A percentile compares a stretch with the other conserved stretches of the same genome.
Conservation (phyloP, 2,113 vertebrate genomes). For the Tapirus terrestris region DNA sequence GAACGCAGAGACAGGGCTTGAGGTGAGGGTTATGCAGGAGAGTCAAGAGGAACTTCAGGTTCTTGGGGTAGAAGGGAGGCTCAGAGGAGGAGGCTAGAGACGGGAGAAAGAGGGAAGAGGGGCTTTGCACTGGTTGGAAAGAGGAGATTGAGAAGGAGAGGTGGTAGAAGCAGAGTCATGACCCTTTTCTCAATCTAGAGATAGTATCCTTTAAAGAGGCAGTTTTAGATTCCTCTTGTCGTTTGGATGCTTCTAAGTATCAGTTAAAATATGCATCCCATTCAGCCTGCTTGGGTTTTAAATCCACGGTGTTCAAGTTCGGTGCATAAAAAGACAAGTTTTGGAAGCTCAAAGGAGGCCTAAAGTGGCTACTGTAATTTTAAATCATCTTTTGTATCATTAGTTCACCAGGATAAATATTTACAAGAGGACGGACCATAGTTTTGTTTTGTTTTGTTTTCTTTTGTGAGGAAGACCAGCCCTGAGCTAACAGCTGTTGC, state of each 20-base stretch:
- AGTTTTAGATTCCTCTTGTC: neutral
- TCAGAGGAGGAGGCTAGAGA: neutral
- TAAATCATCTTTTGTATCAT: neutral
- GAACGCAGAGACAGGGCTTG: neutral
- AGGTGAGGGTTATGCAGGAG: neutral
- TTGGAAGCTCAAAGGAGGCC: neutral
- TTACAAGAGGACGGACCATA: neutral
- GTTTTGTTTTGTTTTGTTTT: too few species aligned
- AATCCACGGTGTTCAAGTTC: neutral
- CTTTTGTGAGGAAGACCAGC: too few species aligned
- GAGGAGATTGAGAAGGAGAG: neutral
- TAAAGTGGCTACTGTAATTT: neutral
- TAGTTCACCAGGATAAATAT: neutral
- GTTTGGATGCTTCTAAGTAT: neutral
- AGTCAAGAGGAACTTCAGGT: neutral
- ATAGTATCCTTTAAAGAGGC: neutral
- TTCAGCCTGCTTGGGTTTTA: neutral
- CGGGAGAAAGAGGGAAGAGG: neutral
- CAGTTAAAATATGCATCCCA: neutral
- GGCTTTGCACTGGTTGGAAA: neutral
- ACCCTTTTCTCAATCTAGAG: neutral
- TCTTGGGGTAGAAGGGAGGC: neutral
- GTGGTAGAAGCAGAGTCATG: neutral
- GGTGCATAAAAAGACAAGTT: neutral
- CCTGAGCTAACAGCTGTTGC: too few species aligned